Evolutionary conservation across 2,888 invertebrate genomes (phyloP).

Genomic region (Drosophila mettleri): DNA sequence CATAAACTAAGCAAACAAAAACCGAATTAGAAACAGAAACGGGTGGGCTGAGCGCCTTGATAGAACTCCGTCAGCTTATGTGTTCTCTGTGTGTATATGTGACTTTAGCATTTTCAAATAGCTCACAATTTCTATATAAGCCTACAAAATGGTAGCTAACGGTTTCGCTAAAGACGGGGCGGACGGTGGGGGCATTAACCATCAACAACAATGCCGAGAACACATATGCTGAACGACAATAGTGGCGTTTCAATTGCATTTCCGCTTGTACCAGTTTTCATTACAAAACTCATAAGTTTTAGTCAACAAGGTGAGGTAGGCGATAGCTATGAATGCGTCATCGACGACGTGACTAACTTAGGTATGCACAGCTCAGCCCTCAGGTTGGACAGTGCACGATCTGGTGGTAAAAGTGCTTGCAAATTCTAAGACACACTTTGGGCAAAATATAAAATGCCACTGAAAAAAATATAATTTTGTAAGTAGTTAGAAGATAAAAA

Average conservation of each 20-base stretch:
- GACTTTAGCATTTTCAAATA: conserved; percentile 71
- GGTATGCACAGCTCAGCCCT: conserved; percentile 52
- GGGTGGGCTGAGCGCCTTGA: conserved; percentile 50
- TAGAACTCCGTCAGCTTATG: conserved; percentile 23
- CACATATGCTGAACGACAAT: conserved; percentile 62
- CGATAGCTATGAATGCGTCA: conserved; percentile 31
- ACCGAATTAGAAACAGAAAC: conserved; percentile 3
- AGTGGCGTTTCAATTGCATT: conserved; percentile 82
- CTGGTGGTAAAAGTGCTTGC: conserved; percentile 73
- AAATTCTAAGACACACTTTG: conserved; percentile 75
- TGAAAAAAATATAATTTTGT: conserved; percentile 12
- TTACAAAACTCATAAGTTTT: conserved; percentile 80
- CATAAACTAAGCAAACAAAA: conserved; percentile 65
- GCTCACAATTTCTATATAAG: conserved; percentile 73
- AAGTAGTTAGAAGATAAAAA: not conserved
- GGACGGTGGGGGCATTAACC: conserved; percentile 24
- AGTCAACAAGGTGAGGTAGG: conserved; percentile 48
- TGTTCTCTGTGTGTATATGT: conserved; percentile 25
- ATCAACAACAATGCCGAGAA: conserved; percentile 44
- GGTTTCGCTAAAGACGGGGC: conserved; percentile 10
- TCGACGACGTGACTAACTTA: conserved; percentile 71
- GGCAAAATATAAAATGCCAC: conserved; percentile 24
- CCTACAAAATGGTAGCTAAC: conserved; percentile 25
- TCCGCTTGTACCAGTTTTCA: conserved; percentile 83
- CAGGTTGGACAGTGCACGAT: conserved; percentile 54